Base-by-base conservation (phyloP, 2,888 invertebrate genomes). In the Rambutsinella grinnellia region DNA sequence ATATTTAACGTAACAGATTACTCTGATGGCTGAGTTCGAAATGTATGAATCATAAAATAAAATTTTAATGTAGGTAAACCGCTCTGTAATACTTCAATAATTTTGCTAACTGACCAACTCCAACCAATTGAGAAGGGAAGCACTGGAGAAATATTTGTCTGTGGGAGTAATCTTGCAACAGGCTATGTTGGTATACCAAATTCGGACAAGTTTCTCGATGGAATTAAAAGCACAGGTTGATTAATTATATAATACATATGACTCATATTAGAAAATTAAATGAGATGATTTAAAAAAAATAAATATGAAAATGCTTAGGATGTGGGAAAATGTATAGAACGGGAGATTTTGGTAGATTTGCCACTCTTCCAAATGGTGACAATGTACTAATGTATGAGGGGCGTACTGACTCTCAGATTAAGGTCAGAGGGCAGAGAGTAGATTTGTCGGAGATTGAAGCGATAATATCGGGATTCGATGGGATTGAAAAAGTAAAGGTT, bases 341-440 rank as follows among this genome's bases (percentile, higher is more conserved):
- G 15, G 82, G 83, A 3, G 79, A 82, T 47, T 83, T 76, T 60
- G 81, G 82, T 54, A 26, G 77, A 56, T 76, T 82, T 75, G 66
- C 60, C 44, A 60, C 71, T 63, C 65, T 27, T 58, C 44, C 58
- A 28, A 60, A 78, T 76, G 82, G 75, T 5, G 51, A 36, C 0
- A 24, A 46, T 3, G 56, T 60, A 6, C 23, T 83, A 8, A 44
- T 76, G 46, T 78, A 78, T 44, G 79, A 79, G 65, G 82, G 82
- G 2, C 54, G 81, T 23, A 65, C 58, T 13, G 75, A 75, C 26
- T 75, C 75, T 0, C 95, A 95, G 86, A 90, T 93, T 46, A 96
- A 95, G 89, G 92, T 95, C 66, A 89, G 95, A 53, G 96, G 96
- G 0, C 94, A 96, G 85, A 88, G 95, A 10, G 94, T 96, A 0